A percentile compares a stretch with the other conserved stretches of the same genome.
phyloP scores from a whole-genome alignment of 2,113 vertebrate species.

The Naja naja region DNA sequence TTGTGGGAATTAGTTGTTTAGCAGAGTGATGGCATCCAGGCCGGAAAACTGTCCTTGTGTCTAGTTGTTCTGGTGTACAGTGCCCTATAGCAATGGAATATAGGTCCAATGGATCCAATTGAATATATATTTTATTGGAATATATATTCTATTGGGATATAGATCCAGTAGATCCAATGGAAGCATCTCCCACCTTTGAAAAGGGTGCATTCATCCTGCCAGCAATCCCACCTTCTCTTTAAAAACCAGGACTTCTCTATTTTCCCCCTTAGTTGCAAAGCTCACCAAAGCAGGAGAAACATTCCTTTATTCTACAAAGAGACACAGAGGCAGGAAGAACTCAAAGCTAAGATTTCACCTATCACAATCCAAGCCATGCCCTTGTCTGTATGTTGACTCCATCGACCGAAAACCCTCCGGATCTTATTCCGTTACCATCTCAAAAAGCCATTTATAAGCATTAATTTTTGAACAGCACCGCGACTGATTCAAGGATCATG shows the following conservation, averaged over 20 bases:
- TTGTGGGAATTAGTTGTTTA: too few relatives aligned
- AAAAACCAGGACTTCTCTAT: neutral
- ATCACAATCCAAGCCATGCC: neutral
- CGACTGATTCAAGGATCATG: constrained; percentile 1
- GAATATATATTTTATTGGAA: too few relatives aligned
- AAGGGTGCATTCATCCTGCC: neutral
- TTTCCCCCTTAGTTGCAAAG: neutral
- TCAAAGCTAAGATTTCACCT: neutral
- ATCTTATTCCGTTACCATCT: neutral
- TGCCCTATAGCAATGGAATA: too few relatives aligned
- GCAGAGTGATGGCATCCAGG: too few relatives aligned
- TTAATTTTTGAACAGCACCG: constrained; percentile 10
- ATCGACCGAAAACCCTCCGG: neutral
- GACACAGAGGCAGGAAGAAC: fast-evolving
- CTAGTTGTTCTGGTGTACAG: too few relatives aligned
- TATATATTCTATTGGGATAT: too few relatives aligned
- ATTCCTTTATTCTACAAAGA: too few relatives aligned
- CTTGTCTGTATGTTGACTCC: neutral
- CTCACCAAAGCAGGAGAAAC: neutral
- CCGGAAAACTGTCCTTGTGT: too few relatives aligned
- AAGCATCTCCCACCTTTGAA: neutral
- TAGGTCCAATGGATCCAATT: too few relatives aligned
- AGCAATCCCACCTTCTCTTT: neutral
- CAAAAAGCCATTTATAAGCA: constrained; percentile 17
- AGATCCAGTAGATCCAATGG: too few relatives aligned